Evolutionary conservation across 1,140 invertebrate species (phyloP).

Genomic region (Battus philenor): DNA sequence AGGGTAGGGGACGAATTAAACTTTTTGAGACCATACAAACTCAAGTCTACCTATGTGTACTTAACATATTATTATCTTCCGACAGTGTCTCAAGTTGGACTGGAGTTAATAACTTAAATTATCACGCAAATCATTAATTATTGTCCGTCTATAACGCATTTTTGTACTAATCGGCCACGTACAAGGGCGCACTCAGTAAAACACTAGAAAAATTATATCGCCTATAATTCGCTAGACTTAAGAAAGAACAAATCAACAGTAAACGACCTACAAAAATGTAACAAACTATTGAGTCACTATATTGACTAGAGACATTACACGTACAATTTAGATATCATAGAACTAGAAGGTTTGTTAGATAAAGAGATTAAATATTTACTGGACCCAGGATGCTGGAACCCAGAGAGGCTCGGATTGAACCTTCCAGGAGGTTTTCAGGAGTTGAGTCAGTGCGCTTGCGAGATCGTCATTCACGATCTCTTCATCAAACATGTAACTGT

Average conservation of each 20-base stretch:
- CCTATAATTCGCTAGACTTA: no score
- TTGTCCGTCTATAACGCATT: no score
- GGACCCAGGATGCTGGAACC: slow-evolving; percentile 97
- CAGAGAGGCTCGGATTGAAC: slow-evolving; percentile 96
- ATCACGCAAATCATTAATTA: no score
- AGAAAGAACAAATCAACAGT: slow-evolving; percentile 4
- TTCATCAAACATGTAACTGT: slow-evolving; percentile 96
- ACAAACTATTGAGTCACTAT: not conserved
- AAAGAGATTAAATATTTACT: slow-evolving; percentile 72
- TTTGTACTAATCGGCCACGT: no score
- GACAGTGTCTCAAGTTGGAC: no score
- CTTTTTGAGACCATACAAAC: no score
- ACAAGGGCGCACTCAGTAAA: no score
- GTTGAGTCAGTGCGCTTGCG: slow-evolving; percentile 89
- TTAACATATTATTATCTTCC: no score
- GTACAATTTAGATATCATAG: not conserved
- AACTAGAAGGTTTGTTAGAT: slow-evolving; percentile 3
- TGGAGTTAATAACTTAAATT: no score
- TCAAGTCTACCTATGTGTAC: no score
- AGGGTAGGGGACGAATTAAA: slow-evolving; percentile 6
- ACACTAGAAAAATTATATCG: no score
- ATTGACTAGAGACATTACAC: slow-evolving; percentile 3
- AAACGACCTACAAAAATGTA: not conserved
- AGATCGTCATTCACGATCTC: slow-evolving; percentile 94
- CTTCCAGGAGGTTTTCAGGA: slow-evolving; percentile 87